A percentile compares a stretch with the other conserved stretches of the same genome.
These are phyloP conservation scores for Equus przewalskii DNA, from an alignment of 2,113 vertebrate genomes.

Conservation along the genomic window DNA sequence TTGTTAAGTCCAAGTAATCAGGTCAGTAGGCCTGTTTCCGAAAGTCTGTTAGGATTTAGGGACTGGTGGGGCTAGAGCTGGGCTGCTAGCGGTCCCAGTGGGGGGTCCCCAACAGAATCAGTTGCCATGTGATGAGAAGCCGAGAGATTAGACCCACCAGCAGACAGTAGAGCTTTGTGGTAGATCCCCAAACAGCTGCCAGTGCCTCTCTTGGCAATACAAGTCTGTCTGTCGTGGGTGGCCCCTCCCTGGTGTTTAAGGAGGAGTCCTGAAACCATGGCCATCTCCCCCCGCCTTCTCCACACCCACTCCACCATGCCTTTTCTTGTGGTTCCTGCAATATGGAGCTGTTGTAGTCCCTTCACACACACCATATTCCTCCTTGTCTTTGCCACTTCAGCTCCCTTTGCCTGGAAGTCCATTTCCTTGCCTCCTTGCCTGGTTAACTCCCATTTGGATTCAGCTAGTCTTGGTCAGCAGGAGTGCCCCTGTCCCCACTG, in stretches of 20 bases:
- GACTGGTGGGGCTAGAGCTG: neutral
- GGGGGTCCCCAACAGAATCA: neutral
- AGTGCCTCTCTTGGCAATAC: neutral
- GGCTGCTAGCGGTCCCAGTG: neutral
- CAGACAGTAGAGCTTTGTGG: neutral
- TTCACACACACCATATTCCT: fast-evolving
- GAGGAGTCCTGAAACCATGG: neutral
- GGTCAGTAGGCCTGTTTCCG: neutral
- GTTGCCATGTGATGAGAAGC: neutral
- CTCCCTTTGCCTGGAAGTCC: neutral
- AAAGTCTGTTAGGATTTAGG: neutral
- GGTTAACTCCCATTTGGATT: fast-evolving
- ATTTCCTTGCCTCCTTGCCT: neutral
- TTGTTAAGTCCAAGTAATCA: neutral
- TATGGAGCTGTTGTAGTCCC: neutral
- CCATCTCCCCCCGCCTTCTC: neutral
- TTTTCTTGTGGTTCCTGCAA: neutral
- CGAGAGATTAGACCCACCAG: neutral
- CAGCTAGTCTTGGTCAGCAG: neutral
- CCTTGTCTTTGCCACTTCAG: neutral
- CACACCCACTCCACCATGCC: fast-evolving
- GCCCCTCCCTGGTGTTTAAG: neutral
- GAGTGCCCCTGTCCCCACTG: fast-evolving
- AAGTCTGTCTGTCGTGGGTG: neutral
- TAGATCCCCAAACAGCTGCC: neutral